Base-by-base conservation (phyloP, 2,797 vertebrate species). In the Pyrrhura leucotis region DNA sequence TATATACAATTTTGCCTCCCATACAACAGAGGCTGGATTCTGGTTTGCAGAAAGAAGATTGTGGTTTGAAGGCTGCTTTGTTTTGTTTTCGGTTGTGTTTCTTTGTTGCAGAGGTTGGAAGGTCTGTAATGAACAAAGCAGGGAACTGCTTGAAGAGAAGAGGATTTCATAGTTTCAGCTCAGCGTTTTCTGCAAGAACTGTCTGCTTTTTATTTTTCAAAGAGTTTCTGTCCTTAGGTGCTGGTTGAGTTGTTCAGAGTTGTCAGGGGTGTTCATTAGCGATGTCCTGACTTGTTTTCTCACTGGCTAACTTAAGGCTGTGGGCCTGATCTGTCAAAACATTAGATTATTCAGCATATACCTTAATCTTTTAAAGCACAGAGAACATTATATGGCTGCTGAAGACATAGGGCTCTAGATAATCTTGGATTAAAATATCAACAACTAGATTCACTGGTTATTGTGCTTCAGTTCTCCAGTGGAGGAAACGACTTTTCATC, bases 251-350 rank as follows among this genome's bases (percentile, higher is more conserved):
- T 78, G 47, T 68, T 93, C 16, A 5, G 29, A 80, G 69, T 84
- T 95, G 61, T 89, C 76, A 54, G 23, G 45, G 59, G n/a, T 89
- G 58, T 88, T 94, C 54, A 25, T 48, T 88, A 85, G 37, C 17
- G 33, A 11, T 77, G 66, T 83, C 48, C 72, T 76, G 37, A 61
- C 61, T 85, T 88, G 56, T 78, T 84, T 89, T 50, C 56, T 42
- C 81, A n/a, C 35, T 68, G 44, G 72, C 77, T 88, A 6, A 65
- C n/a, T 75, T 71, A 54, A 78, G 44, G 25, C 45, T 42, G 15
- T 67, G 50, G 39, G 35, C 17, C 53, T 75, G 7, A 77, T 62
- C 29, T 94, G 56, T 90, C 33, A n/a, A 90, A 91, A n/a, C 8
- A 10, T 54, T 45, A 48, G 56, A 69, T 87, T 83, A 88, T 65